Evolutionary conservation across 2,797 vertebrate species (phyloP), one percentile per base, ranked within the genome.

Genomic region (Hypotaenidia okinawae): DNA sequence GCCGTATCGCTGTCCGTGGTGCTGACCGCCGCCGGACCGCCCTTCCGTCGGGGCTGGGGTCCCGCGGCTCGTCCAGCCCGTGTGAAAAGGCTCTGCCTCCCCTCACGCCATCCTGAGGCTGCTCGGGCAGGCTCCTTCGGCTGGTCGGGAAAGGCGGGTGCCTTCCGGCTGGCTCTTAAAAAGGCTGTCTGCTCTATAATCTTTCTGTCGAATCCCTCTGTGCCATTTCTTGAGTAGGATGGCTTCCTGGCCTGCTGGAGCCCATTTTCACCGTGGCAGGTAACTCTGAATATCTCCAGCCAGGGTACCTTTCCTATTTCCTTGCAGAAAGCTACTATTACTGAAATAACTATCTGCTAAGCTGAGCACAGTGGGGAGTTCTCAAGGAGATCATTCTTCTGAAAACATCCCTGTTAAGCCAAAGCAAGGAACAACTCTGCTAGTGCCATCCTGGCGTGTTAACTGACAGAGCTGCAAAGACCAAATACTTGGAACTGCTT

Each of bases 401-500:
- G 62, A 69, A 86, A 70, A 64, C 22, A 73, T 13, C 54, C 27
- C 33, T 64, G 61, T 81, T 89, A 23, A 43, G 33, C 68, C n/a
- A 22, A 76, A 74, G 43, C 35, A 32, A 37, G 72, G 64, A 80
- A n/a, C 19, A 41, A 16, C 62, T 83, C 51, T 22, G 9, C 49
- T 37, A 0, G 0, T 43, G 32, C 49, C 22, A n/a, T 74, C 54
- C 73, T 54, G 37, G 52, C 16, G 9, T 39, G 17, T 41, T 51
- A 59, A 55, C 11, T 39, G 39, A 19, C 21, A 62, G 69, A 74
- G n/a, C 1, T 82, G 58, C 45, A 68, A 73, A 93, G 74, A n/a
- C 39, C 10, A 33, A 81, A 51, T 88, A 54, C 62, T 75, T 86
- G 52, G 75, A 92, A 87, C 84, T 73, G 78, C 74, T 94, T 91